Base-by-base conservation (phyloP, 1,140 invertebrate species). In the Drosophila lacteicornis region DNA sequence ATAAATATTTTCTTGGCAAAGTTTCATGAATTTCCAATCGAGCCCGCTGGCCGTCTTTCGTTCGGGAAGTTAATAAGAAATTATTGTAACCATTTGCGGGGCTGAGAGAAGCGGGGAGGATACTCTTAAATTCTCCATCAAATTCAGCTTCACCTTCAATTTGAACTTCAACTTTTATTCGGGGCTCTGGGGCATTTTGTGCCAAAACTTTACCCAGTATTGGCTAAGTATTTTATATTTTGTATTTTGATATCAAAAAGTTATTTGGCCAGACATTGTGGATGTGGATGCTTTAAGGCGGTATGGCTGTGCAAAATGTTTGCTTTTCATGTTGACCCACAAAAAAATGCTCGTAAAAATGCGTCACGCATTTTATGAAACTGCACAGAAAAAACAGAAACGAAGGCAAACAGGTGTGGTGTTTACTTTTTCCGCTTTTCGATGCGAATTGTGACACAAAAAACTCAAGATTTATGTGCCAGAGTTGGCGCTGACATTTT, bases 391-490 rank as follows among this genome's bases (percentile, higher is more conserved):
- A 33, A 81, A 81, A 30, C 27, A 30, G 27, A 30, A 30, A 68
- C 59, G 56, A 73, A 67, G 42, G 46, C 40, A 60, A 51, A 62
- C 84, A 87, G 84, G 84, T 88, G 82, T 70, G 70, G 13, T 67
- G 62, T 57, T 67, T 51, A 40, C 38, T 45, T 19, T 7, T 38
- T 3, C 33, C 33, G 3, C 33, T 42, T 19, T 15, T 0, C 17
- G 33, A 80, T 59, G 62, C 57, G 80, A 80, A 47, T 71, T 36
- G 8, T 36, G 56, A 70, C 55, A 61, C 45, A 62, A 60, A 77
- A 66, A 63, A 90, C 62, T 74, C 49, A 73, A 90, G 85, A 88
- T 88, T 88, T 88, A 88, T 88, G 85, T 85, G 86, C 79, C 63
- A 68, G 79, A 75, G 79, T 84, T 90, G 78, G 47, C 65, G 85